phyloP scores from a whole-genome alignment of 2,113 vertebrate genomes.

The Anser brachyrhynchus region DNA sequence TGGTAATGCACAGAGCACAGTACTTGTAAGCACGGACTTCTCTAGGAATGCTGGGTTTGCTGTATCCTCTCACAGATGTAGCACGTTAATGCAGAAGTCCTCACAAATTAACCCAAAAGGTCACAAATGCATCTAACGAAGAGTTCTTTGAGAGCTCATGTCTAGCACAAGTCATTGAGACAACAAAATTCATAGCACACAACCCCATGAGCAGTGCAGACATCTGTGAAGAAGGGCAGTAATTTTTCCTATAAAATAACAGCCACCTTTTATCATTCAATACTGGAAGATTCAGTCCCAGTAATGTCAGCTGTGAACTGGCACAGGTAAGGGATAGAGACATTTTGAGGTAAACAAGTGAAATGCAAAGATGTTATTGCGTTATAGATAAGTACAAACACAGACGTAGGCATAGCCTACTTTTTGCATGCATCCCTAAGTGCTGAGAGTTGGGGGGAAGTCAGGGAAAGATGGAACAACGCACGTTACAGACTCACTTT shows the following conservation, averaged over 20 bases:
- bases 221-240: neutral
- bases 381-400: neutral
- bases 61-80: neutral
- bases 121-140: constrained; percentile 28
- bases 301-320: neutral
- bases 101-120: constrained; percentile 28
- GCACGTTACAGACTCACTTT: neutral
- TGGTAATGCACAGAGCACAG: neutral
- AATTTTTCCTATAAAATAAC: neutral
- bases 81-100: neutral
- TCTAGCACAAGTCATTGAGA: neutral
- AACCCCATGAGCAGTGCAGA: neutral
- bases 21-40: neutral
- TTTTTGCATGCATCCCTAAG: neutral
- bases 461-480: neutral
- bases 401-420: neutral
- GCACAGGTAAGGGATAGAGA: neutral
- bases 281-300: neutral
- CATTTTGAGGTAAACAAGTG: neutral
- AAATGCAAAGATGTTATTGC: neutral
- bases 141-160: neutral
- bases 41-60: neutral
- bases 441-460: neutral
- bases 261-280: neutral
- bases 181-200: neutral